Percentiles rank a stretch among this genome's conserved stretches.
These are phyloP conservation scores for Flabesymbios commensalis DNA, from an alignment of 2,888 invertebrate species.

Conservation along the genomic window DNA sequence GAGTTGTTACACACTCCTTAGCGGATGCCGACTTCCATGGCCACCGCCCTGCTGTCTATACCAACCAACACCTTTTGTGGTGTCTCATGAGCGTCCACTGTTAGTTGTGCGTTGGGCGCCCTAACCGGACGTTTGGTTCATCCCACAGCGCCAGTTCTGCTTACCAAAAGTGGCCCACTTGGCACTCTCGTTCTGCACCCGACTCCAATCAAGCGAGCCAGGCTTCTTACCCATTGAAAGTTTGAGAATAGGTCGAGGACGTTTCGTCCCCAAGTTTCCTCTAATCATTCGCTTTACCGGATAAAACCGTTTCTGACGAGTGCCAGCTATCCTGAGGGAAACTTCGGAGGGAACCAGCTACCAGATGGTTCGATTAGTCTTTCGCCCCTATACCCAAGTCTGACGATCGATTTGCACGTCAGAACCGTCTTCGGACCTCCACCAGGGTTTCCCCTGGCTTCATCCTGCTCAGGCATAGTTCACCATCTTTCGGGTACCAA, in stretches of 20 bases:
- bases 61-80: slow-evolving; percentile 71
- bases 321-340: slow-evolving; percentile 76
- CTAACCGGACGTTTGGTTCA: slow-evolving; percentile 76
- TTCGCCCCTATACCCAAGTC: slow-evolving; percentile 75
- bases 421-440: slow-evolving; percentile 70
- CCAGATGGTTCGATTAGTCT: slow-evolving; percentile 76
- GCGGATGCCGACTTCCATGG: slow-evolving; percentile 72
- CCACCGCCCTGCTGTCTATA: too few species aligned
- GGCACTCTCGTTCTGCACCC: too few species aligned
- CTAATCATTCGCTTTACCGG: slow-evolving; percentile 78
- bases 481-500: slow-evolving; percentile 75
- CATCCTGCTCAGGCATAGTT: slow-evolving; percentile 73
- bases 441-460: slow-evolving; percentile 71
- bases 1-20: slow-evolving; percentile 69
- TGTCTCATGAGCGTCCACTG: slow-evolving; percentile 69
- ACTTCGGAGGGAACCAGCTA: slow-evolving; percentile 78
- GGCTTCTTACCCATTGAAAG: slow-evolving; percentile 75
- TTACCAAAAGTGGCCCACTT: slow-evolving; percentile 77
- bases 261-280: slow-evolving; percentile 72
- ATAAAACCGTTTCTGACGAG: slow-evolving; percentile 67
- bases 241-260: slow-evolving; percentile 77
- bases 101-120: slow-evolving; percentile 70
- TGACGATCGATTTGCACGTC: slow-evolving; percentile 80
- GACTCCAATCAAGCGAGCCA: slow-evolving; percentile 68
- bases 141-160: slow-evolving; percentile 81